Evolutionary conservation across 23 tunicate species (phyloP).

Genomic region (Clavelina lepadiformis): DNA sequence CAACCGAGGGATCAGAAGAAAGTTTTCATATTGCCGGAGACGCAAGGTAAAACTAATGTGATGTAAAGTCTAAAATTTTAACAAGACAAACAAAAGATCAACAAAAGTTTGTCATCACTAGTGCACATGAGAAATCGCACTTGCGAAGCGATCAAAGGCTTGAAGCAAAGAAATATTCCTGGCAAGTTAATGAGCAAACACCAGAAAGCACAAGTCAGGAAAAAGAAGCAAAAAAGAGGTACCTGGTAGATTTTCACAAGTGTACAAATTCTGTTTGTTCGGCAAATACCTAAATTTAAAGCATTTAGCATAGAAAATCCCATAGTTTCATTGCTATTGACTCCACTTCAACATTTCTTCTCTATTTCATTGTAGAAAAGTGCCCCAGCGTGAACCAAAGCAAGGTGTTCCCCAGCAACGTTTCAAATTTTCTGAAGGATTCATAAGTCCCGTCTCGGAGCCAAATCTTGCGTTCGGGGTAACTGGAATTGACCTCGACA

Average conservation of each 20-base stretch:
- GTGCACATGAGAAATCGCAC: constrained; percentile 44
- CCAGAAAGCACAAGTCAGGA: no score
- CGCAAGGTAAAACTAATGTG: neutral
- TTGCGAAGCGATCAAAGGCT: neutral
- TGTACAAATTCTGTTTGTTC: no score
- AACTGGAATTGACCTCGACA: constrained; percentile 47
- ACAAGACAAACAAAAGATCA: no score
- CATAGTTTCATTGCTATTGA: neutral
- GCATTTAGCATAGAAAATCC: no score
- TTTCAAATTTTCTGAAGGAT: constrained; percentile 49
- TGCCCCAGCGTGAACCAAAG: neutral
- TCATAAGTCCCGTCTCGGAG: constrained; percentile 39
- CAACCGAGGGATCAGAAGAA: neutral
- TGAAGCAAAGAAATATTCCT: constrained; percentile 43
- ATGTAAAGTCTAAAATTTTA: neutral
- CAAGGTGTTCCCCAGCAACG: no score
- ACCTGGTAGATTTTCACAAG: constrained; percentile 10
- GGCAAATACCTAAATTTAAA: no score
- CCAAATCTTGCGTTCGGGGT: constrained; percentile 55
- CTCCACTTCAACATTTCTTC: neutral
- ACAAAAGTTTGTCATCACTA: neutral
- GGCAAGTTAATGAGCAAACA: constrained; percentile 57
- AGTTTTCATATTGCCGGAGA: neutral
- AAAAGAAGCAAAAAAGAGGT: constrained; percentile 6
- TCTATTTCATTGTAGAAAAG: neutral